A percentile compares a stretch with the other conserved stretches of the same genome.
phyloP scores from a whole-genome alignment of 2,888 invertebrate genomes.

The Drosophila greeni region DNA sequence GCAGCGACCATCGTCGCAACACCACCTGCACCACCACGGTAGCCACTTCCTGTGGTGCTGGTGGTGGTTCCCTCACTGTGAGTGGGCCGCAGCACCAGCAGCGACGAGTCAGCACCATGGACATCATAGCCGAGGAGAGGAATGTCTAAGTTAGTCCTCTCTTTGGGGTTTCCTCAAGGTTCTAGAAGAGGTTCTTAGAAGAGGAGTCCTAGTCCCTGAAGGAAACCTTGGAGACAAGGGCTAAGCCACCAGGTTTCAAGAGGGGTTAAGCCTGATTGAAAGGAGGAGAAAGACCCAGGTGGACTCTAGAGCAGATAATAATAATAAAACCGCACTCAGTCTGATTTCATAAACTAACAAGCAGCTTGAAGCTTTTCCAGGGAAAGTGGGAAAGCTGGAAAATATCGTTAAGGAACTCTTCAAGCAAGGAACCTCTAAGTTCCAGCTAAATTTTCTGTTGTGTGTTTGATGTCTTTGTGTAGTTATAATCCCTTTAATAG shows the following conservation, averaged over 20 bases:
- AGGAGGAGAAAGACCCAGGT: neutral
- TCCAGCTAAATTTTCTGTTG: neutral
- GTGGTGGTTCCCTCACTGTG: neutral
- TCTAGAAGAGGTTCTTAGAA: too few relatives aligned
- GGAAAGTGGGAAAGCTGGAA: too few relatives aligned
- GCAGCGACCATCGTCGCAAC: slow-evolving; percentile 64
- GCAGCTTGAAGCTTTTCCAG: neutral
- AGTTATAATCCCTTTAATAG: neutral
- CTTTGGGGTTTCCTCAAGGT: too few relatives aligned
- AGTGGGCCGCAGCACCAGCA: slow-evolving; percentile 40
- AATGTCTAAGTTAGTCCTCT: too few relatives aligned
- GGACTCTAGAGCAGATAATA: neutral
- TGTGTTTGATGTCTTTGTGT: slow-evolving; percentile 8
- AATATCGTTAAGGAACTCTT: neutral
- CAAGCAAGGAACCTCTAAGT: too few relatives aligned
- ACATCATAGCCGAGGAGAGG: slow-evolving; percentile 66
- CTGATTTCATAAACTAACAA: neutral
- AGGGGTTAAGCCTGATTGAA: neutral
- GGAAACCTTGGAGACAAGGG: slow-evolving; percentile 1
- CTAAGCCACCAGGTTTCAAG: slow-evolving; percentile 19
- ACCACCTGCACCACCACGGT: too few relatives aligned
- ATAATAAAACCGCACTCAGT: neutral
- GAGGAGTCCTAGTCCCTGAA: neutral
- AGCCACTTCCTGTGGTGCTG: too few relatives aligned
- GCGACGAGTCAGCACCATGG: slow-evolving; percentile 68